A percentile compares a stretch with the other conserved stretches of the same genome.
Conservation (phyloP, 2,797 vertebrate genomes). For the Hypotaenidia philippensis region DNA sequence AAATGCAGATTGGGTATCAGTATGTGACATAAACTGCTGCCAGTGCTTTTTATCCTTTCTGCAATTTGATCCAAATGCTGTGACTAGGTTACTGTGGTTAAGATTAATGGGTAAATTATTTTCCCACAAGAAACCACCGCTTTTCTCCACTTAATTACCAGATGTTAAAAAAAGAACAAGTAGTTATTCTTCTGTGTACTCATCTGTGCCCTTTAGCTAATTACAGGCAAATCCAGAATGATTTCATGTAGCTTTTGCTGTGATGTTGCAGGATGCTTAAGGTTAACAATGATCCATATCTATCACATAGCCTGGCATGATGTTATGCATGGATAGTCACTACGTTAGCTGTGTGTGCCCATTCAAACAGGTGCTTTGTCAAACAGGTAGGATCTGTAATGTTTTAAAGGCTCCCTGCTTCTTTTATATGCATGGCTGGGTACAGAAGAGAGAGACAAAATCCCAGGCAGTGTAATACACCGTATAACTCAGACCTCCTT, state of each 20-base stretch:
- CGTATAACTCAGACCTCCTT: rapidly evolving
- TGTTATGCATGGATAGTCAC: neutral
- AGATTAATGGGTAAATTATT: constrained; percentile 57
- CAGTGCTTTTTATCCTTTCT: neutral
- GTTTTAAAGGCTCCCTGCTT: neutral
- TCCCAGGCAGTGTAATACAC: neutral
- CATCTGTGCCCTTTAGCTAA: constrained; percentile 25
- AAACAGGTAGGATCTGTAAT: neutral
- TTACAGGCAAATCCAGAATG: neutral
- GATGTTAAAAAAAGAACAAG: constrained; percentile 17
- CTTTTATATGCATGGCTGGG: neutral
- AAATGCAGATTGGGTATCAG: neutral
- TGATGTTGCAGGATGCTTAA: neutral
- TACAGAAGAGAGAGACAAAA: neutral
- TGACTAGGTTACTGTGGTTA: constrained; percentile 17
- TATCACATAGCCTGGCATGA: neutral
- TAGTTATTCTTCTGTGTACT: constrained; percentile 13
- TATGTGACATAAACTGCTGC: neutral
- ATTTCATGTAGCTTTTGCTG: neutral
- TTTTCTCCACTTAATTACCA: constrained; percentile 55
- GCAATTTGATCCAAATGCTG: constrained; percentile 36
- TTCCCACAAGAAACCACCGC: constrained; percentile 7
- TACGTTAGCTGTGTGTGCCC: neutral
- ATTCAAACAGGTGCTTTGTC: neutral
- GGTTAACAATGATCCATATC: neutral